Percentiles rank a stretch among this genome's conserved stretches.
phyloP scores from a whole-genome alignment of 2,113 vertebrate species.

The Clupea harengus region DNA sequence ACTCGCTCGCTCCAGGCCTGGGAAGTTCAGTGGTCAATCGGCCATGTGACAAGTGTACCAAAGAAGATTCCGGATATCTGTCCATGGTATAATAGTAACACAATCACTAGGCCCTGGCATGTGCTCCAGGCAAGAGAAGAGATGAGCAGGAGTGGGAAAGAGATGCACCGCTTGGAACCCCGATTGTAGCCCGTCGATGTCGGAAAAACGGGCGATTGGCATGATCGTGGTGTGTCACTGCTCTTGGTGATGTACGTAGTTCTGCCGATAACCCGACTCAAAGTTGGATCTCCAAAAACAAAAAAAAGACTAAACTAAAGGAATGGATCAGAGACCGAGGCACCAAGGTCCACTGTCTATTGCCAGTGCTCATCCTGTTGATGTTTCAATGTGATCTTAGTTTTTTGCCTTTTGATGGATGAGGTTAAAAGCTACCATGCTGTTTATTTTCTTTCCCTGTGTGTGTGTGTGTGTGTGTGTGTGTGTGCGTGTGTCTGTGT shows the following conservation, averaged over 20 bases:
- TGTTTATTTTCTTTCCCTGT: neutral
- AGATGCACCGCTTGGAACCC: neutral
- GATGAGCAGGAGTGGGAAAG: neutral
- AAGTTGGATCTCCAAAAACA: neutral
- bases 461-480: neutral
- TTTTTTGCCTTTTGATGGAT: too few species aligned
- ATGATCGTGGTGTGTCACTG: neutral
- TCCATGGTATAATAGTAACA: neutral
- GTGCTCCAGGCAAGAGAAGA: neutral
- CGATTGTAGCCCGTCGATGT: neutral
- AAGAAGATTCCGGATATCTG: constrained; percentile 5
- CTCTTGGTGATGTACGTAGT: neutral
- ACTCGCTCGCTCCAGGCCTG: neutral
- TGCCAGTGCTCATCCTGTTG: too few species aligned
- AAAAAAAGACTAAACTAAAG: neutral
- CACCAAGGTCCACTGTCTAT: too few species aligned
- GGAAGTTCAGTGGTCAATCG: neutral
- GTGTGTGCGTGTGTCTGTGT: neutral
- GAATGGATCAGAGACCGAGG: too few species aligned
- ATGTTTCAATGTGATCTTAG: too few species aligned
- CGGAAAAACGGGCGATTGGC: neutral
- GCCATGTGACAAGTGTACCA: neutral
- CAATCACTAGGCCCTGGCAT: neutral
- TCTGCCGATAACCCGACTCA: neutral
- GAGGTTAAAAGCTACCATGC: neutral